Conservation (phyloP, 2,888 invertebrate genomes). For the Mamestra brassicae region DNA sequence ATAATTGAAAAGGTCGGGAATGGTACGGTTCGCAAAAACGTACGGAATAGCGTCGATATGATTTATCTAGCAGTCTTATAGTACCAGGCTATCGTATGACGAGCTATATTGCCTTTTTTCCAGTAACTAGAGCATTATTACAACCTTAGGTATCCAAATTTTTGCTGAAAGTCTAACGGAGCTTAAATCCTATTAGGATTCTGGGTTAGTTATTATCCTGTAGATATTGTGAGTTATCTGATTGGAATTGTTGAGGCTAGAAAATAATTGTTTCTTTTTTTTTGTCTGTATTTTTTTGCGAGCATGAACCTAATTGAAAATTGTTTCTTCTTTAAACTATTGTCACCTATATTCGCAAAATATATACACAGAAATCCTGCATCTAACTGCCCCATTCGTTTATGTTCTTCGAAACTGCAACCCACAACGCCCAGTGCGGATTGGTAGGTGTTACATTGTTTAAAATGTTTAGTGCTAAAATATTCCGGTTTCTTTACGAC, state of each 20-base stretch:
- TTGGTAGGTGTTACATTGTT: neutral
- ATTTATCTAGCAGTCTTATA: slow-evolving; percentile 52
- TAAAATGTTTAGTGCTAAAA: no score
- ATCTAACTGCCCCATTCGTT: no score
- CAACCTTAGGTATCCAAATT: neutral
- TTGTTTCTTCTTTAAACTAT: no score
- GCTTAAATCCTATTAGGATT: slow-evolving; percentile 8
- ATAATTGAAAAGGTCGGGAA: slow-evolving; percentile 53
- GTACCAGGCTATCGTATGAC: slow-evolving; percentile 15
- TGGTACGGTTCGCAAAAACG: slow-evolving; percentile 34
- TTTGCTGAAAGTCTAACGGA: slow-evolving; percentile 3
- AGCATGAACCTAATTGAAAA: neutral
- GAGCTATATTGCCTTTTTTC: slow-evolving; percentile 14
- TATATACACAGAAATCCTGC: no score
- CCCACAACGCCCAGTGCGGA: neutral
- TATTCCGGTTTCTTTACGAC: neutral
- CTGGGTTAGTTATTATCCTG: neutral
- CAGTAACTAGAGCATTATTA: slow-evolving; percentile 3
- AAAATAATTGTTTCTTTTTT: slow-evolving; percentile 4
- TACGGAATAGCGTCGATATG: slow-evolving; percentile 34
- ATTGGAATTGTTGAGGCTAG: slow-evolving; percentile 1
- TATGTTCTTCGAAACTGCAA: neutral
- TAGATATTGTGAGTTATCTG: neutral
- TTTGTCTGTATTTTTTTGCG: slow-evolving; percentile 2
- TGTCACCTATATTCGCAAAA: no score